phyloP scores from a whole-genome alignment of 1,140 invertebrate genomes.

The Drosophila bocqueti region DNA sequence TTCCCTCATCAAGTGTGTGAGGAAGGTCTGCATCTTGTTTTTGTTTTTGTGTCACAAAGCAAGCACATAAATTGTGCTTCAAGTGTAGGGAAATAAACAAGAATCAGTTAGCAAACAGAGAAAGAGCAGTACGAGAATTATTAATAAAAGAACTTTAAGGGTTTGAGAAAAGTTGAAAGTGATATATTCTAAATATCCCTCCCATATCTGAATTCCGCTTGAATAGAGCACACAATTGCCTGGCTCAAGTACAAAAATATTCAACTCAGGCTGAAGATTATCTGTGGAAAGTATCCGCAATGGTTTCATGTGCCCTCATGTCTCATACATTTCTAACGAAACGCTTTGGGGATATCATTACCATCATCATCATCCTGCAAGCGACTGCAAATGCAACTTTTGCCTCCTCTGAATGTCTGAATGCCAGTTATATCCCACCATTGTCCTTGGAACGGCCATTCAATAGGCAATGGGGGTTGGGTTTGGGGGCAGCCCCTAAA shows the following conservation, averaged over 20 bases:
- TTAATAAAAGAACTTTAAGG: not conserved
- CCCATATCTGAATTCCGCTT: not conserved
- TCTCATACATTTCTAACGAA: not conserved
- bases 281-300: not conserved
- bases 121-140: not conserved
- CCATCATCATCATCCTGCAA: not conserved
- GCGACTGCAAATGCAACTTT: not conserved
- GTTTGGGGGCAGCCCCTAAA: not conserved
- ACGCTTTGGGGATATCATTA: not conserved
- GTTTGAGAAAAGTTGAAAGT: too few relatives aligned
- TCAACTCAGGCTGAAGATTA: not conserved
- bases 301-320: not conserved
- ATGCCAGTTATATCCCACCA: not conserved
- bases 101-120: not conserved
- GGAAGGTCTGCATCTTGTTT: not conserved
- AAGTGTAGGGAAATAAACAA: not conserved
- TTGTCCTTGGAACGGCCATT: constrained; percentile 13
- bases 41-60: not conserved
- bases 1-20: constrained; percentile 8
- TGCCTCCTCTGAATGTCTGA: not conserved
- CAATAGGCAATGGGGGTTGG: not conserved
- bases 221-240: not conserved
- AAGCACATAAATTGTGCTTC: not conserved
- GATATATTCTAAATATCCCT: not conserved
- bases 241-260: not conserved